Percentiles rank a stretch among this genome's conserved stretches.
Conservation (phyloP, 2,113 vertebrate genomes). For the Phaethon lepturus region DNA sequence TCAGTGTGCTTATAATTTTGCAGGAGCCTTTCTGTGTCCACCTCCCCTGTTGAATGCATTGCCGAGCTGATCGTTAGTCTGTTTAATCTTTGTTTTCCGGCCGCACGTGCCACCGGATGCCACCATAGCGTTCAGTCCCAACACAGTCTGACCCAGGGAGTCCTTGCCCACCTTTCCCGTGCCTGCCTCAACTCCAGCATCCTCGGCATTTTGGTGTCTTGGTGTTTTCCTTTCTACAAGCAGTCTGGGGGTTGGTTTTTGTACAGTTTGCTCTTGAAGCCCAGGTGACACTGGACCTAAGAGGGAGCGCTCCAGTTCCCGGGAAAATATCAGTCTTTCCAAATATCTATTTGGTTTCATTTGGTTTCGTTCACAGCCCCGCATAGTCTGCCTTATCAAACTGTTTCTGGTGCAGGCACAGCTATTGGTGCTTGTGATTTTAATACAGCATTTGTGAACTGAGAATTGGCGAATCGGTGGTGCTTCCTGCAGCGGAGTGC, state of each 20-base stretch:
- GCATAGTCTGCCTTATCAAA: not conserved
- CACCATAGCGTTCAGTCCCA: not conserved
- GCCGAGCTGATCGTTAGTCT: no score
- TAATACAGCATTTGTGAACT: rapidly evolving
- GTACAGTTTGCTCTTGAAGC: not conserved
- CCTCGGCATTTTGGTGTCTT: not conserved
- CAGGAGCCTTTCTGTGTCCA: not conserved
- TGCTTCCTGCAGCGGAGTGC: not conserved
- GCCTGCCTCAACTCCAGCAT: not conserved
- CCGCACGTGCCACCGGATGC: not conserved
- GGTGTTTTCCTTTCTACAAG: not conserved
- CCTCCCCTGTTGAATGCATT: not conserved
- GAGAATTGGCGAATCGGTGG: not conserved
- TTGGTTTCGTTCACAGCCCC: rapidly evolving
- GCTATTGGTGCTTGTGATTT: not conserved
- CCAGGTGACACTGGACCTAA: not conserved
- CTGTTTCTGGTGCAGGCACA: not conserved
- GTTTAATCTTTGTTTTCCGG: rapidly evolving
- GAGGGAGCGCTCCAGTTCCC: rapidly evolving
- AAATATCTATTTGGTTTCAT: rapidly evolving
- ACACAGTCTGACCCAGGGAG: not conserved
- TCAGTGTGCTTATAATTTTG: not conserved
- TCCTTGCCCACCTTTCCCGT: not conserved
- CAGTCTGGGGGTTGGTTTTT: not conserved
- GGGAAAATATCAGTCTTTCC: not conserved